Evolutionary conservation across 2,113 vertebrate genomes (phyloP), one percentile per base, ranked within the genome.

Genomic region (Paratilapia polleni): DNA sequence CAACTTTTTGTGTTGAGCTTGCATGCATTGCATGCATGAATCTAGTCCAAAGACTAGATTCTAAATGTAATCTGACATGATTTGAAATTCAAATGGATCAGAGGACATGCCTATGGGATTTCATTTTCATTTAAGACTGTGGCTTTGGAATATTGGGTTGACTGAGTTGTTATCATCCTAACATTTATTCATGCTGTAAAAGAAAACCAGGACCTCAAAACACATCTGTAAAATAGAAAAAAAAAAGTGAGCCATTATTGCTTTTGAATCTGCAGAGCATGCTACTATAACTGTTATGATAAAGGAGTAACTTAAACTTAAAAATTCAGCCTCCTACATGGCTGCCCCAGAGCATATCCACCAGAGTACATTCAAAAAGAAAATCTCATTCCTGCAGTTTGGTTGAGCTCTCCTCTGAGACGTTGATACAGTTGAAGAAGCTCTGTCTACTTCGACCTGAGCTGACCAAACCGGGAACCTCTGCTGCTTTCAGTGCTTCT

Each of bases 131-230:
- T 75, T 75, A 57, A 19, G 31, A 3, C 47, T 73, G 24, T 52
- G 54, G 64, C 36, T 49, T 66, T 84, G 31, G 61, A 78, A 61
- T 78, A 80, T 68, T 52, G 22, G 60, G 24, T 74, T 79, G 41
- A 59, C 28, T 70, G 28, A 4, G 17, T 10, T 76, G 26, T 41
- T 28, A 14, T 70, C 19, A 56, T 28, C 9, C 26, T 49, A 24
- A 61, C 78, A 38, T 31, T 52, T 61, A 36, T 22, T 73, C 49
- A 54, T 38, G 36, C 1, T 31, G 17, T 70, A 7, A 60, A 56
- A 79, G 22, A 4, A 60, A 4, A 24, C 4, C 17, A 64, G 66
- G 17, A 41, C 6, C 41, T 41, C 36, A 11, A 1, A 56, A 10
- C 13, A 31, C 1, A 73, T 52, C 52, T 52, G 43, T 24, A 73